A percentile compares a stretch with the other conserved stretches of the same genome.
Conservation (phyloP, 2,888 invertebrate genomes). For the Clunio marinus region DNA sequence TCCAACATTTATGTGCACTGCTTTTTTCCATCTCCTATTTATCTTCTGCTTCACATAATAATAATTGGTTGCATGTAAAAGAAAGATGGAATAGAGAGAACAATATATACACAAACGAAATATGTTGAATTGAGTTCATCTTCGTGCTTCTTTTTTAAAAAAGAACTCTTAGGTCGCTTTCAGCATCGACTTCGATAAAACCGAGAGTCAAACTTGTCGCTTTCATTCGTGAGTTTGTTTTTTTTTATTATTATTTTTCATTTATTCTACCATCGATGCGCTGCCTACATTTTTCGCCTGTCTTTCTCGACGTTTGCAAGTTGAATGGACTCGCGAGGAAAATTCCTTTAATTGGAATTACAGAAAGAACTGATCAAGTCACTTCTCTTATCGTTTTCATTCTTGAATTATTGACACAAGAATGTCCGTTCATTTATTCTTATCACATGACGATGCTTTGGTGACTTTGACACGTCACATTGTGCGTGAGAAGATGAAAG, state of each 20-base stretch:
- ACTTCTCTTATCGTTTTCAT: background rate
- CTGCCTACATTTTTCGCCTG: too few species aligned
- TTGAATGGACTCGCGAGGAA: slow-evolving; percentile 10
- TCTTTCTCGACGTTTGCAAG: too few species aligned
- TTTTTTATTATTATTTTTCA: background rate
- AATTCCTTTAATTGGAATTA: background rate
- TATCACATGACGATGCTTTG: too few species aligned
- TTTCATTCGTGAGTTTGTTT: background rate
- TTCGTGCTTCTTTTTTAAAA: background rate
- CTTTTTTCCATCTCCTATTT: background rate
- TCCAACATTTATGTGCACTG: background rate
- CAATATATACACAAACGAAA: too few species aligned
- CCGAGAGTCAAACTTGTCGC: background rate
- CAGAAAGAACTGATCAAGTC: background rate
- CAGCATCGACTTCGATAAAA: slow-evolving; percentile 2
- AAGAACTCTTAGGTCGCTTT: background rate
- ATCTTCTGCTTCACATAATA: slow-evolving; percentile 19
- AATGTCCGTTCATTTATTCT: background rate
- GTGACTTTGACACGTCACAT: background rate
- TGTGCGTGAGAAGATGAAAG: too few species aligned
- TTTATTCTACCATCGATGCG: background rate
- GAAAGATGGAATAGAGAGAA: slow-evolving; percentile 2
- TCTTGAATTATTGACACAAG: too few species aligned
- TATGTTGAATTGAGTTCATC: background rate
- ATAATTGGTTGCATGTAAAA: slow-evolving; percentile 25